These are phyloP conservation scores for Psylliodes chrysocephalus DNA, from an alignment of 2,888 invertebrate genomes.

Conservation along the genomic window DNA sequence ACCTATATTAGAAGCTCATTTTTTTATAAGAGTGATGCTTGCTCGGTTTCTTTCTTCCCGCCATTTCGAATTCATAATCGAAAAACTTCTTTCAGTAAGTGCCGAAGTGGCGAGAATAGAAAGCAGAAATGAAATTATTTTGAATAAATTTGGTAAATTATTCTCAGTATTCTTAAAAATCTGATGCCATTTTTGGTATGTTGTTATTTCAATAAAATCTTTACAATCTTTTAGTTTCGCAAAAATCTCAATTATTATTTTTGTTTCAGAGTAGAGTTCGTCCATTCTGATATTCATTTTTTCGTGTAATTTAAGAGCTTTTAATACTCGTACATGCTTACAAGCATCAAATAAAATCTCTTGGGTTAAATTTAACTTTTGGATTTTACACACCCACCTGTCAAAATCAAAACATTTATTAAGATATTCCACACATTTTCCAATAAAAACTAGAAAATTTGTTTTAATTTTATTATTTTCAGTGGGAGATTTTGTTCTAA, in stretches of 20 bases:
- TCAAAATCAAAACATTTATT: constrained; percentile 9
- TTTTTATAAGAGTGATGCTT: background rate
- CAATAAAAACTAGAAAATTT: background rate
- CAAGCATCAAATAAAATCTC: background rate
- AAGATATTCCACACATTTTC: too few relatives aligned
- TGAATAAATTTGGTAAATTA: constrained; percentile 13
- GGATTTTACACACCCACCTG: background rate
- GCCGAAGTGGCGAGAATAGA: constrained; percentile 14
- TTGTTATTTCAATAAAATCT: background rate
- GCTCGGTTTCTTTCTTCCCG: background rate
- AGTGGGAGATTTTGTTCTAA: background rate
- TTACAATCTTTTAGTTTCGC: background rate
- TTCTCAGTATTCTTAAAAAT: constrained; percentile 17
- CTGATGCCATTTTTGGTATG: background rate
- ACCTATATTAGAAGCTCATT: background rate
- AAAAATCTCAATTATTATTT: background rate
- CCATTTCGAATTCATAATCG: constrained; percentile 12
- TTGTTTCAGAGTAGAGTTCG: constrained; percentile 5
- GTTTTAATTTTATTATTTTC: background rate
- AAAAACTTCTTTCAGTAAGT: constrained; percentile 17
- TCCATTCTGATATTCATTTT: background rate
- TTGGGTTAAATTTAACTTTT: background rate
- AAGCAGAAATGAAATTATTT: constrained; percentile 9
- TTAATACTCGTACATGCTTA: background rate
- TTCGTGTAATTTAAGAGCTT: background rate